Evolutionary conservation across 2,888 invertebrate species (phyloP).

Genomic region (Crematogaster levior): DNA sequence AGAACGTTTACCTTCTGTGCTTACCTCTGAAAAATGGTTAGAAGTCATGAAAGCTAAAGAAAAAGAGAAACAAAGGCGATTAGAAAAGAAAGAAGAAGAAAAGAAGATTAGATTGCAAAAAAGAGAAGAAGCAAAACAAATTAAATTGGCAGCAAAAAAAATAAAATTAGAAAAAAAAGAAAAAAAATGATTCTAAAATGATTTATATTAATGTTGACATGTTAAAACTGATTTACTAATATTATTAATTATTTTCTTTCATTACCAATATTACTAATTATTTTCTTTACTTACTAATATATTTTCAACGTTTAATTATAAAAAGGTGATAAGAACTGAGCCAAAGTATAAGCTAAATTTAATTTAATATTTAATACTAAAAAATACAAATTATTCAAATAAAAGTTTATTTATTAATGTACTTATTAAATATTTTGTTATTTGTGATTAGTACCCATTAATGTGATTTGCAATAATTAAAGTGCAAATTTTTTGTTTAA

Average conservation of each 20-base stretch:
- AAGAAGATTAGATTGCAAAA: conserved; percentile 5
- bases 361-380: conserved; percentile 2
- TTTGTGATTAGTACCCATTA: too few relatives aligned
- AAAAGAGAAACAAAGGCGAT: not conserved
- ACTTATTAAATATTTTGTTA: not conserved
- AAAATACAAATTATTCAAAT: conserved; percentile 10
- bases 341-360: not conserved
- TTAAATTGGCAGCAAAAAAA: conserved; percentile 4
- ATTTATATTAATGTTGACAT: not conserved
- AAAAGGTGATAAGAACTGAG: not conserved
- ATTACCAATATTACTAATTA: too few relatives aligned
- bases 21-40: not conserved
- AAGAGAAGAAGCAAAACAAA: conserved; percentile 13
- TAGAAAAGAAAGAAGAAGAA: conserved; percentile 18
- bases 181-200: not conserved
- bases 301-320: not conserved
- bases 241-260: too few relatives aligned
- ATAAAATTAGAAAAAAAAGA: conserved; percentile 20
- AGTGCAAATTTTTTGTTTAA: too few relatives aligned
- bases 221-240: not conserved
- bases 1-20: not conserved
- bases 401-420: conserved; percentile 14
- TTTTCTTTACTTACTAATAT: conserved; percentile 1
- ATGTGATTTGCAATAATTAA: too few relatives aligned
- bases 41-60: conserved; percentile 12